Evolutionary conservation across 1,140 invertebrate species (phyloP).

Genomic region (Muscidifurax raptorellus): DNA sequence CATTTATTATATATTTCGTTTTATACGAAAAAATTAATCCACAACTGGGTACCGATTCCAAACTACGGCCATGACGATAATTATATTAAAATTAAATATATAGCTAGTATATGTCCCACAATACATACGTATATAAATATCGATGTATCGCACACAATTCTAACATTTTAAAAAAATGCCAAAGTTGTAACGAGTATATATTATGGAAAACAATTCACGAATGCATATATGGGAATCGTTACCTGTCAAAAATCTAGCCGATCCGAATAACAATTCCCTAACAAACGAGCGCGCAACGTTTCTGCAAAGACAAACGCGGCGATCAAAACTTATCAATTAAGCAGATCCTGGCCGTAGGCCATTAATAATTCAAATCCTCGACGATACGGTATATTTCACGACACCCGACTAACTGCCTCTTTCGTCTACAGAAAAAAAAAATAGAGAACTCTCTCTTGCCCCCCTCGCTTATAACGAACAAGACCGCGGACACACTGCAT

Average conservation of each 20-base stretch:
- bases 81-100: no score
- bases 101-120: no score
- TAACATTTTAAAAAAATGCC: not conserved
- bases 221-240: no score
- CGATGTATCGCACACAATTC: not conserved
- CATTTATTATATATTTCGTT: no score
- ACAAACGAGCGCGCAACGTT: not conserved
- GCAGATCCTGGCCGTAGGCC: not conserved
- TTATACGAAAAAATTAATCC: no score
- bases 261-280: no score
- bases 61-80: no score
- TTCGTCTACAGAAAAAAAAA: not conserved
- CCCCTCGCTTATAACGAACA: slow-evolving; percentile 1
- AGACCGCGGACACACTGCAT: slow-evolving; percentile 33
- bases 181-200: no score
- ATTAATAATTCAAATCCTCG: slow-evolving; percentile 21
- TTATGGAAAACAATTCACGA: no score
- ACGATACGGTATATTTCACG: not conserved
- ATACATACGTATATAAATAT: no score
- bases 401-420: slow-evolving; percentile 12
- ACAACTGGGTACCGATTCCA: no score
- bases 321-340: slow-evolving; percentile 1
- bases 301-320: not conserved
- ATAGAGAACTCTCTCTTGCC: not conserved
- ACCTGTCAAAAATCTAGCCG: no score